phyloP scores from a whole-genome alignment of 37 sponge, comb jelly and placozoan genomes.

The Mnemiopsis leidyi region DNA sequence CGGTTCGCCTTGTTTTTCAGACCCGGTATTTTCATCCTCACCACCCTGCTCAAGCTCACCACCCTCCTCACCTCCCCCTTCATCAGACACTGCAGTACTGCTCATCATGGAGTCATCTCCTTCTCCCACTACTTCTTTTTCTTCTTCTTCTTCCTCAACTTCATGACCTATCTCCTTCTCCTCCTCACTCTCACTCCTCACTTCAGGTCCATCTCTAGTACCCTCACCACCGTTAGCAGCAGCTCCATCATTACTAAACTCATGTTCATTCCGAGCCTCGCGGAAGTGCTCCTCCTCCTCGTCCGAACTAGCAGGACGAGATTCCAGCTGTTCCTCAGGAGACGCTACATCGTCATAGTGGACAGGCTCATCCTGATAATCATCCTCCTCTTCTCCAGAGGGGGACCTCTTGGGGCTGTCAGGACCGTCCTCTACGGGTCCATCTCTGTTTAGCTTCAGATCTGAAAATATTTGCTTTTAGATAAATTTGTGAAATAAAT shows the following conservation, averaged over 20 bases:
- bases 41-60: background rate
- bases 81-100: background rate
- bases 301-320: background rate
- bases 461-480: too few relatives aligned
- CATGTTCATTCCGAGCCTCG: too few relatives aligned
- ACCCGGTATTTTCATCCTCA: background rate
- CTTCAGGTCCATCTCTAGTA: background rate
- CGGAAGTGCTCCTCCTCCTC: background rate
- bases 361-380: too few relatives aligned
- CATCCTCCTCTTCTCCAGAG: background rate
- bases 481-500: too few relatives aligned
- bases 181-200: background rate
- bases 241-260: background rate
- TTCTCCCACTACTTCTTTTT: background rate
- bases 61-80: background rate
- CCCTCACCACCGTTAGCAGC: background rate
- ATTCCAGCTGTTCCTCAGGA: background rate
- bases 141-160: conserved; percentile 3
- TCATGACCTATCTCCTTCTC: background rate
- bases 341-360: background rate
- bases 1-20: too few relatives aligned
- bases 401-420: background rate
- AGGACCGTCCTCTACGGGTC: background rate
- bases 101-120: background rate
- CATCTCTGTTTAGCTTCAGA: background rate